Evolutionary conservation across 2,888 invertebrate genomes (phyloP).

Genomic region (Unio pictorum): DNA sequence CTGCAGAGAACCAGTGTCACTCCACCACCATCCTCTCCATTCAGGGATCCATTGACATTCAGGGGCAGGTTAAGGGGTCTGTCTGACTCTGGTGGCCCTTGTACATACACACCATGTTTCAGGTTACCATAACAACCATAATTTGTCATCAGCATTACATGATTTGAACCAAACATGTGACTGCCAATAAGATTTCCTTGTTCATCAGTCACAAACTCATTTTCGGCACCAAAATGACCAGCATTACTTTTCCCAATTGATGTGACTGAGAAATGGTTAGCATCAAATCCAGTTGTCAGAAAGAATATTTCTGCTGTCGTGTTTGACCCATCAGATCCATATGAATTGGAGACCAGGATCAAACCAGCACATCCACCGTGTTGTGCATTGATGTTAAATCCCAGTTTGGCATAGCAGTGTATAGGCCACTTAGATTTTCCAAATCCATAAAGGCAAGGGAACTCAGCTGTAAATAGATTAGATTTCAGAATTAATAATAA

Average conservation of each 20-base stretch:
- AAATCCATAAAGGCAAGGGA: constrained; percentile 12
- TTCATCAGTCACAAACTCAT: constrained; percentile 35
- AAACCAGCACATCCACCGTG: constrained; percentile 50
- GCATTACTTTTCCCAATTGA: constrained; percentile 27
- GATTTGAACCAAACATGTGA: constrained; percentile 49
- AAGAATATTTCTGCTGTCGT: constrained; percentile 43
- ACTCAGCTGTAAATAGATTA: constrained; percentile 9
- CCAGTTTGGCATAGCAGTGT: constrained; percentile 32
- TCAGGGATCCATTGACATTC: constrained; percentile 35
- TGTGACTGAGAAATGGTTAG: constrained; percentile 33
- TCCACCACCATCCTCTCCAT: constrained; percentile 29
- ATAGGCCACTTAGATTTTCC: constrained; percentile 49
- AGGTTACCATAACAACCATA: constrained; percentile 39
- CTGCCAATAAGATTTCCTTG: constrained; percentile 42
- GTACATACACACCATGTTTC: constrained; percentile 38
- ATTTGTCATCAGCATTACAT: constrained; percentile 46
- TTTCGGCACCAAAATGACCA: constrained; percentile 50
- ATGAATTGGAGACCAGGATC: constrained; percentile 36
- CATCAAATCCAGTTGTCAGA: constrained; percentile 46
- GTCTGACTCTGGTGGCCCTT: constrained; percentile 11
- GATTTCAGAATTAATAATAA: too few relatives aligned
- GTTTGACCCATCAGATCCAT: constrained; percentile 43
- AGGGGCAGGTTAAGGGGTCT: constrained; percentile 18
- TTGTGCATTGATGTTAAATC: constrained; percentile 43
- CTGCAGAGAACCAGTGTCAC: constrained; percentile 46